A percentile compares a stretch with the other conserved stretches of the same genome.
Conservation (phyloP, 1,140 invertebrate species). For the Drosophila neocordata region DNA sequence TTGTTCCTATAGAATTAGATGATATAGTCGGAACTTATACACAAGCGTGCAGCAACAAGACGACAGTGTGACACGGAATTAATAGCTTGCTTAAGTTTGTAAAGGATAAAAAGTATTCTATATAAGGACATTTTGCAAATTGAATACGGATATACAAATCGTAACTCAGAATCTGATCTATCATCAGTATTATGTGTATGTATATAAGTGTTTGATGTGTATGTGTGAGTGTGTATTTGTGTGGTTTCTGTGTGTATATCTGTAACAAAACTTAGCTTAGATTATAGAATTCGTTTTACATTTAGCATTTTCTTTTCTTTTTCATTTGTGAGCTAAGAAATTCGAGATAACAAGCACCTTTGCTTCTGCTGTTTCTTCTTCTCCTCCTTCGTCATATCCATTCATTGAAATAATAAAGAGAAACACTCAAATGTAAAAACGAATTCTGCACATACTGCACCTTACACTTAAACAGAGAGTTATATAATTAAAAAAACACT, state of each 20-base stretch:
- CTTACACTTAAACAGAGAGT: slow-evolving; percentile 7
- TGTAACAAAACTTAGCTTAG: slow-evolving; percentile 52
- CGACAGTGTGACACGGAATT: no score
- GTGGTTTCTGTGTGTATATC: slow-evolving; percentile 27
- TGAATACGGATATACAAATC: not conserved
- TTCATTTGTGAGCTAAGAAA: slow-evolving; percentile 63
- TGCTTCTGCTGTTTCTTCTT: slow-evolving; percentile 21
- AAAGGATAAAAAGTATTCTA: not conserved
- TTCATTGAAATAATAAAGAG: not conserved
- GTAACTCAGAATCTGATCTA: slow-evolving; percentile 15
- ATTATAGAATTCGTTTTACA: slow-evolving; percentile 48
- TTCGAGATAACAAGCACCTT: slow-evolving; percentile 61
- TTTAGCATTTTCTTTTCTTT: slow-evolving; percentile 22
- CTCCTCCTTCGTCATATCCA: not conserved
- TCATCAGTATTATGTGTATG: slow-evolving; percentile 7
- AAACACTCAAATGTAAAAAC: slow-evolving; percentile 3
- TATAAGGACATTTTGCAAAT: not conserved
- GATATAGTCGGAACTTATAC: no score
- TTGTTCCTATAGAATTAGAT: not conserved
- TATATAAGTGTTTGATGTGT: slow-evolving; percentile 14
- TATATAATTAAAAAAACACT: slow-evolving; percentile 9
- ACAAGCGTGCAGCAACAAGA: no score
- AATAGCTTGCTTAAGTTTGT: no score
- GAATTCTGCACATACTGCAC: slow-evolving; percentile 28
- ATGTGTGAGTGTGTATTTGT: slow-evolving; percentile 24